A percentile compares a stretch with the other conserved stretches of the same genome.
These are phyloP conservation scores for Alitta virens DNA, from an alignment of 2,888 invertebrate species.

Conservation along the genomic window DNA sequence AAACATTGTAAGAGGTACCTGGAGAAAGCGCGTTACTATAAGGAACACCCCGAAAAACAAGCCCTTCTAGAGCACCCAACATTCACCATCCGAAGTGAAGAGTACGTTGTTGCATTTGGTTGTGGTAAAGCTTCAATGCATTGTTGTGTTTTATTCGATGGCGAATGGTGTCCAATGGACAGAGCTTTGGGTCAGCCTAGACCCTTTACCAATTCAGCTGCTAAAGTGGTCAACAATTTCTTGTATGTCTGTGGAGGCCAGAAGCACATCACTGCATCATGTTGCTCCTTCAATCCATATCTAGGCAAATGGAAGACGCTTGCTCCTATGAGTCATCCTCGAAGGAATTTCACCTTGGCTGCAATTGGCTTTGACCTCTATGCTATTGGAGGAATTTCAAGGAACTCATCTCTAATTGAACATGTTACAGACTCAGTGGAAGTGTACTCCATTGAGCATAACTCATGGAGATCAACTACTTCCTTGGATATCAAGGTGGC, in stretches of 20 bases:
- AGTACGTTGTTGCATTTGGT: slow-evolving; percentile 4
- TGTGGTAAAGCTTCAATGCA: neutral
- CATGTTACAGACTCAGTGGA: slow-evolving; percentile 1
- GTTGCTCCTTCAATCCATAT: slow-evolving; percentile 11
- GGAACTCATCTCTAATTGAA: neutral
- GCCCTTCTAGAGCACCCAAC: neutral
- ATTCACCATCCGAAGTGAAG: neutral
- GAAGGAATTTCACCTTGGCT: slow-evolving; percentile 9
- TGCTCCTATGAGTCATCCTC: neutral
- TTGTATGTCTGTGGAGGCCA: slow-evolving; percentile 17
- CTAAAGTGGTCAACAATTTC: slow-evolving; percentile 7
- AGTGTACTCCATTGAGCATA: slow-evolving; percentile 4
- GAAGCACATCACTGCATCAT: neutral
- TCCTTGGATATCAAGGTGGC: neutral
- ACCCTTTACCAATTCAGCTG: slow-evolving; percentile 5
- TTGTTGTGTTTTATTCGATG: slow-evolving; percentile 2
- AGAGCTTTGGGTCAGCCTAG: slow-evolving; percentile 7
- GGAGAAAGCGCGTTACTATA: slow-evolving; percentile 2
- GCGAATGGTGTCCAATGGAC: slow-evolving; percentile 8
- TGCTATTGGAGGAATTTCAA: slow-evolving; percentile 15
- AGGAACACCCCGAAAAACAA: neutral
- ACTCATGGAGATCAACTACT: slow-evolving; percentile 4
- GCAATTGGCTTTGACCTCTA: neutral
- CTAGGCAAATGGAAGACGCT: slow-evolving; percentile 4
- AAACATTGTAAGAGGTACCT: neutral